These are phyloP conservation scores for Agrochola litura DNA, from an alignment of 2,888 invertebrate species.

Conservation along the genomic window DNA sequence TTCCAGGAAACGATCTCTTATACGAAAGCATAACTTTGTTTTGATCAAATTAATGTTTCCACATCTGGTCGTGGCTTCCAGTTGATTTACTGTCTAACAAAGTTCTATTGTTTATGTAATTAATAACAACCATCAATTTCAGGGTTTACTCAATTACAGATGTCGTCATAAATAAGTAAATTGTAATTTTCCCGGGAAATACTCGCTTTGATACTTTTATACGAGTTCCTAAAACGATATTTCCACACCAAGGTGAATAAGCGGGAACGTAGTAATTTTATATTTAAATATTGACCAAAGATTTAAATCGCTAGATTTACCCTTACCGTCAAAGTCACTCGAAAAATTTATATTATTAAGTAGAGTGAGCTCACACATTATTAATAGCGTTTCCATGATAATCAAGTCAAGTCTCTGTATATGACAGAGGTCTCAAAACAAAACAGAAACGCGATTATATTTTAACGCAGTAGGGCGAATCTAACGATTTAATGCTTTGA, in stretches of 20 bases:
- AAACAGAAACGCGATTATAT: not conserved
- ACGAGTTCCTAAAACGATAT: not conserved
- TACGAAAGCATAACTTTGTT: not conserved
- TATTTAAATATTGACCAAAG: not conserved
- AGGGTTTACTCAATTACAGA: constrained; percentile 2
- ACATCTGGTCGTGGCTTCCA: not conserved
- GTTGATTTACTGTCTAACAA: not conserved
- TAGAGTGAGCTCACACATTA: not conserved
- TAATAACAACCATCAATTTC: not conserved
- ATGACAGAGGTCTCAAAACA: too few species aligned
- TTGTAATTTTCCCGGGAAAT: not conserved
- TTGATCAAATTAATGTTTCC: not conserved
- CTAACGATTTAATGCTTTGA: not conserved
- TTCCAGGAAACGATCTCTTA: not conserved
- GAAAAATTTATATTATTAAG: too few species aligned
- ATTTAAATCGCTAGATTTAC: not conserved
- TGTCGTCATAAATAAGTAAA: not conserved
- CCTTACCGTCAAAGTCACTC: too few species aligned
- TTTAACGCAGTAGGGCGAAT: not conserved
- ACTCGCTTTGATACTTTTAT: not conserved
- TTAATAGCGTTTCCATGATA: not conserved
- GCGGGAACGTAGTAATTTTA: not conserved
- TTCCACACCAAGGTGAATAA: not conserved
- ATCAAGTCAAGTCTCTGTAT: not conserved
- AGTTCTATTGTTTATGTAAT: not conserved